phyloP scores from a whole-genome alignment of 2,888 invertebrate species.

The Eueremaeus valkanovi region DNA sequence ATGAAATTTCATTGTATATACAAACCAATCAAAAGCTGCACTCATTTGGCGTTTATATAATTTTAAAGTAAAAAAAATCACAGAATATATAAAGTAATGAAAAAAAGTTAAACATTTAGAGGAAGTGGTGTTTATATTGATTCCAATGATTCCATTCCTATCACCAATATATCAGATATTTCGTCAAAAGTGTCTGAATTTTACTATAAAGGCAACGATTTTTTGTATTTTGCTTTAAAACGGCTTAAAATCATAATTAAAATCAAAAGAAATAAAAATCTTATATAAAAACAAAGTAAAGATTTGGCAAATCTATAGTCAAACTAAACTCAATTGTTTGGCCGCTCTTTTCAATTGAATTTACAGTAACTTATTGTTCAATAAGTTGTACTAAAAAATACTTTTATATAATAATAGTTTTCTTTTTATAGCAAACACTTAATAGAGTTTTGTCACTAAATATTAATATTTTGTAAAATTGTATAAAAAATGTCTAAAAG shows the following conservation, averaged over 20 bases:
- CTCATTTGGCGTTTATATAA: not conserved
- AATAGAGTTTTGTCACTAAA: too few relatives aligned
- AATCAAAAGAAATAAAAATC: too few relatives aligned
- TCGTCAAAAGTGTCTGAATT: not conserved
- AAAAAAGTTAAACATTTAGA: not conserved
- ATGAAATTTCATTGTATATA: not conserved
- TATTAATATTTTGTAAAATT: not conserved
- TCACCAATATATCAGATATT: constrained; percentile 24
- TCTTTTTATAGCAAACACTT: not conserved
- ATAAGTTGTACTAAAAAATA: constrained; percentile 4
- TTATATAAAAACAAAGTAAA: not conserved
- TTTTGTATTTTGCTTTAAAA: too few relatives aligned
- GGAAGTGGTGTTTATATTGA: not conserved
- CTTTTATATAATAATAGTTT: not conserved
- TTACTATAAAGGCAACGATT: constrained; percentile 16
- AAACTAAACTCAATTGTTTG: not conserved
- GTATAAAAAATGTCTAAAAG: not conserved
- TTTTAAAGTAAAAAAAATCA: not conserved
- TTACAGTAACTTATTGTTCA: not conserved
- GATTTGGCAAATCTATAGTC: not conserved
- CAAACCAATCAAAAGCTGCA: not conserved
- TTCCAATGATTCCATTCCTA: constrained; percentile 1
- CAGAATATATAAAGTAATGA: not conserved
- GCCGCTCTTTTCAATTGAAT: not conserved
- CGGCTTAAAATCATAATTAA: not conserved